Evolutionary conservation across 2,888 invertebrate genomes (phyloP).

Genomic region (Orgyia antiqua): DNA sequence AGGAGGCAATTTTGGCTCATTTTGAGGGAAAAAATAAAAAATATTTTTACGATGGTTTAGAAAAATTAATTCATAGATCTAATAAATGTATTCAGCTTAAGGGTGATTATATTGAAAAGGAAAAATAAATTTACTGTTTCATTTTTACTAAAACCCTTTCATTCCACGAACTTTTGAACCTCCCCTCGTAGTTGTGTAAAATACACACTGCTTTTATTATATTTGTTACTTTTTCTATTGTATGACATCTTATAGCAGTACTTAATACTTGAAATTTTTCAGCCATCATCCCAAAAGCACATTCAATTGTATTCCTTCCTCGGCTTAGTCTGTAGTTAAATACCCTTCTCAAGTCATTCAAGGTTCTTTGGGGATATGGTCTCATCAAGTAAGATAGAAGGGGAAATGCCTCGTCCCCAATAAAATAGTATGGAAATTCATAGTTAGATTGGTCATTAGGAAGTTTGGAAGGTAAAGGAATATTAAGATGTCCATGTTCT

Average conservation of each 20-base stretch:
- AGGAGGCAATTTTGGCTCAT: too few species aligned
- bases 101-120: too few species aligned
- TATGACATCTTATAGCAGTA: background rate
- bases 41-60: too few species aligned
- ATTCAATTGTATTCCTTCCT: slow-evolving; percentile 7
- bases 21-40: too few species aligned
- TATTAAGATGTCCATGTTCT: background rate
- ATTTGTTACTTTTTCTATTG: background rate
- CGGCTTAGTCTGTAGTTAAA: slow-evolving; percentile 8
- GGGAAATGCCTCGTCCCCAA: background rate
- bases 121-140: too few species aligned
- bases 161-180: too few species aligned
- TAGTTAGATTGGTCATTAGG: background rate
- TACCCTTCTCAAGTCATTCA: background rate
- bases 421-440: background rate
- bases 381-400: background rate
- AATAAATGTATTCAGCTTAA: too few species aligned
- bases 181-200: slow-evolving; percentile 7
- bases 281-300: slow-evolving; percentile 10
- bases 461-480: background rate
- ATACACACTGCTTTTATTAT: slow-evolving; percentile 9
- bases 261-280: slow-evolving; percentile 5
- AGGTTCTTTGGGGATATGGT: background rate
- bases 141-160: too few species aligned
- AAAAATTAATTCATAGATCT: too few species aligned